Conservation (phyloP, 2,113 vertebrate genomes). For the Rhabdomys dilectus region DNA sequence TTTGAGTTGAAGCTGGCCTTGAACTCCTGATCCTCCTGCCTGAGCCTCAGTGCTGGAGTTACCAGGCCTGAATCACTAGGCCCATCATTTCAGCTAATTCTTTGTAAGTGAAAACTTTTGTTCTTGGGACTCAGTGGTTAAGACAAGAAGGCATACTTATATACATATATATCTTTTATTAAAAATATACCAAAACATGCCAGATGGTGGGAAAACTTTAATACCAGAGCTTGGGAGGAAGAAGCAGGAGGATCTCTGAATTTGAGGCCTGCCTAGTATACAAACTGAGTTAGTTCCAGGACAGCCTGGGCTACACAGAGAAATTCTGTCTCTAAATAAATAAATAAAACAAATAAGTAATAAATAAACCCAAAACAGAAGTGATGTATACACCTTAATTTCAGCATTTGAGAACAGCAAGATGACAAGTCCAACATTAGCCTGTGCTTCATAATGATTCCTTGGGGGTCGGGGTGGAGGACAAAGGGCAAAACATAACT, state of each 20-base stretch:
- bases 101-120: constrained; percentile 30
- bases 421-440: not conserved
- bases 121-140: not conserved
- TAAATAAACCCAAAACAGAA: not conserved
- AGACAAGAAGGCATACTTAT: not conserved
- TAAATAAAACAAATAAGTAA: not conserved
- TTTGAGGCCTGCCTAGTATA: not conserved
- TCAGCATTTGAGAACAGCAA: not conserved
- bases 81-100: not conserved
- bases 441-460: not conserved
- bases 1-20: not conserved
- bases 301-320: not conserved
- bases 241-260: not conserved
- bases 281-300: not conserved
- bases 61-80: no score
- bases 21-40: not conserved
- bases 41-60: not conserved
- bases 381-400: not conserved
- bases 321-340: not conserved
- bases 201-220: not conserved
- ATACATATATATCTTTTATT: not conserved
- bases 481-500: not conserved
- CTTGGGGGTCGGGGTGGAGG: not conserved
- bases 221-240: not conserved
- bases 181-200: not conserved